Evolutionary conservation across 2,797 vertebrate genomes (phyloP), one percentile per base, ranked within the genome.

Genomic region (Coreius guichenoti): DNA sequence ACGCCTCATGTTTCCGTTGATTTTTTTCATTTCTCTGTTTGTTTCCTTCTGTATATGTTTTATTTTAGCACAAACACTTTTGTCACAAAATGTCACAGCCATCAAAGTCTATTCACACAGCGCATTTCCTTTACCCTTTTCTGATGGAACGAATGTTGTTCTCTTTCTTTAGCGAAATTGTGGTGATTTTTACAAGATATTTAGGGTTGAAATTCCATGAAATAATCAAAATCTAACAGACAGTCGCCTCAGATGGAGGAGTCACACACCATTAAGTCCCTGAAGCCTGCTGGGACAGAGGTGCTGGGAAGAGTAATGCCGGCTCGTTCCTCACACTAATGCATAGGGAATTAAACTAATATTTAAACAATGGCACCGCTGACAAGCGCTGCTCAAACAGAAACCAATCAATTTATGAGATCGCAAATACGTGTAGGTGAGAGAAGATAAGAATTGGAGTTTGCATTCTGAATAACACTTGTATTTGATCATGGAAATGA

Each of bases 201-300:
- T 86, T 84, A 81, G 69, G 21, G 36, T n/a, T 49, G 80, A 70
- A 88, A 86, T 80, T 86, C 82, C 69, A 80, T 88, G 86, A 86
- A 84, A 82, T 86, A 85, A 88, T 83, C 33, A 63, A 61, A 72
- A 76, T 43, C 39, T 58, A 58, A n/a, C 80, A 82, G 82, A 78
- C 75, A 63, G 61, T 70, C n/a, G 7, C 51, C 79, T 87, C 82
- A 86, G 85, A 86, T 84, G 86, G 85, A 47, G 56, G 56, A 70
- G 84, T 69, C 84, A 86, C 89, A 74, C 69, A 72, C 49, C 84
- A 89, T 90, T 90, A 89, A 65, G 33, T 75, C 63, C 31, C n/a
- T 63, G 43, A 43, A 29, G 67, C 45, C 72, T 72, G 72, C 45
- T 26, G 81, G 76, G 63, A 83, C 9, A 8, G 76, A 81, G 26